phyloP scores from a whole-genome alignment of 2,888 invertebrate species.

The Homarus gammarus region DNA sequence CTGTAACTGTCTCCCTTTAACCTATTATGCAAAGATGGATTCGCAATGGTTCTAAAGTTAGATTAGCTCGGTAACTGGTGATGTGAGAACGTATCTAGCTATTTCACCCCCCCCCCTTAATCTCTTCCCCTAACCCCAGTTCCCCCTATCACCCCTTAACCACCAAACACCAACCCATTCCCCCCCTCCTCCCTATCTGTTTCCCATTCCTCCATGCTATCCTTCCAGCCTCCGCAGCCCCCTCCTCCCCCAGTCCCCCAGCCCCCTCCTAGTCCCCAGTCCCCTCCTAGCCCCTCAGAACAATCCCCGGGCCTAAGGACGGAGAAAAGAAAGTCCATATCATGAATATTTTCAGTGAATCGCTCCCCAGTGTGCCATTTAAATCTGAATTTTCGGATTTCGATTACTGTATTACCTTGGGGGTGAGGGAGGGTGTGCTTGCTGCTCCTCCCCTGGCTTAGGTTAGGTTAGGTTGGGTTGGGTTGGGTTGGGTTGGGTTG shows the following conservation, averaged over 20 bases:
- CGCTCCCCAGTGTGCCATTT: constrained; percentile 35
- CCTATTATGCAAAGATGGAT: no score
- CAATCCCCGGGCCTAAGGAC: neutral
- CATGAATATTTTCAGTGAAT: constrained; percentile 51
- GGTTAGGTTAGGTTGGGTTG: no score
- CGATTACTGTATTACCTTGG: constrained; percentile 39
- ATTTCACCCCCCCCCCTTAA: neutral
- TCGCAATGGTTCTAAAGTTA: no score
- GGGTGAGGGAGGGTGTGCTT: neutral
- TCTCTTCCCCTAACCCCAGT: no score
- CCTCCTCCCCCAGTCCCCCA: neutral
- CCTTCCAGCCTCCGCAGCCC: neutral
- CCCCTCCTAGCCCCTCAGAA: neutral
- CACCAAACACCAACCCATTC: no score
- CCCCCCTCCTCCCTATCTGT: constrained; percentile 25
- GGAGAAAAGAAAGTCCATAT: constrained; percentile 42
- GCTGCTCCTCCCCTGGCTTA: neutral
- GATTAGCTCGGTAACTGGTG: no score
- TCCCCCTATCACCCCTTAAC: no score
- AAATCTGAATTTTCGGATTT: constrained; percentile 55
- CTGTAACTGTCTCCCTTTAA: no score
- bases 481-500: no score
- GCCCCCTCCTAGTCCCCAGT: no score
- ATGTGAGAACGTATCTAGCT: no score
- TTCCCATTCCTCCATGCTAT: no score